Evolutionary conservation across 2,113 vertebrate species (phyloP).

Genomic region (Percopsis transmontana): DNA sequence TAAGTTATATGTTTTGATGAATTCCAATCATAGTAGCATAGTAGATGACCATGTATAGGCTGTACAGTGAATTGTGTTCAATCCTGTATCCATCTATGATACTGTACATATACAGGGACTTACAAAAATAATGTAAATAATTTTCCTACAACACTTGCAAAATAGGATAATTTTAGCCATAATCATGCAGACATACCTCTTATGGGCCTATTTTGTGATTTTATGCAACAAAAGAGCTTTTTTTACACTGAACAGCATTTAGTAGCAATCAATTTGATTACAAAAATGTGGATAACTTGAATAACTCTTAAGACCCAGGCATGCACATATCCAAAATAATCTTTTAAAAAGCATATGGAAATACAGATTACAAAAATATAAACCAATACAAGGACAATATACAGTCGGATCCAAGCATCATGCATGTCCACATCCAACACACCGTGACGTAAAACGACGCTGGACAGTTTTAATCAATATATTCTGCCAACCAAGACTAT

Average conservation of each 20-base stretch:
- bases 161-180: not conserved
- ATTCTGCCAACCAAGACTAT: slow-evolving; percentile 57
- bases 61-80: not conserved
- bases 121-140: not conserved
- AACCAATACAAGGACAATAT: slow-evolving; percentile 75
- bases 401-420: slow-evolving; percentile 69
- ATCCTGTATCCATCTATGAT: not conserved
- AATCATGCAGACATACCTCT: not conserved
- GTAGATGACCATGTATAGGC: too few relatives aligned
- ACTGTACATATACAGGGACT: not conserved
- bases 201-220: not conserved
- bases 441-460: slow-evolving; percentile 57
- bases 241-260: slow-evolving; percentile 54
- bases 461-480: slow-evolving; percentile 39
- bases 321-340: slow-evolving; percentile 82
- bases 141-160: not conserved
- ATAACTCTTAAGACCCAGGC: slow-evolving; percentile 58
- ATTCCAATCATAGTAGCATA: not conserved
- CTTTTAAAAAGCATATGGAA: slow-evolving; percentile 79
- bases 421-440: slow-evolving; percentile 76
- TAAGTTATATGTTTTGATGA: not conserved
- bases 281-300: not conserved
- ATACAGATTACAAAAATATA: slow-evolving; percentile 79
- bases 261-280: slow-evolving; percentile 71
- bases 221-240: slow-evolving; percentile 58